Evolutionary conservation across 2,113 vertebrate genomes (phyloP).

Genomic region (Oxyruncus cristatus): DNA sequence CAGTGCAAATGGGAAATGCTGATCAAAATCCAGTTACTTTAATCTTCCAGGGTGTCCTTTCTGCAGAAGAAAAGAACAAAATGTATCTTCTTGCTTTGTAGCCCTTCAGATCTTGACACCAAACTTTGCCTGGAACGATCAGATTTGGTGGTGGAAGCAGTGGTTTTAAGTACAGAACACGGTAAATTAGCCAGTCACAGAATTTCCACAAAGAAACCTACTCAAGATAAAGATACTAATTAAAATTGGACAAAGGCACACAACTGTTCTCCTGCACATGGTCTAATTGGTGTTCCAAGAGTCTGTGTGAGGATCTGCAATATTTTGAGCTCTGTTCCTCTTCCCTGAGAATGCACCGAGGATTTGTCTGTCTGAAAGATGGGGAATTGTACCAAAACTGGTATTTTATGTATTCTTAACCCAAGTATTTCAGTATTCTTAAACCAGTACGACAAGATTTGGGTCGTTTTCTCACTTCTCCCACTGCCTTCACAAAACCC

Average conservation of each 20-base stretch:
- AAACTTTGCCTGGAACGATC: not conserved
- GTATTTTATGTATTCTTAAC: not conserved
- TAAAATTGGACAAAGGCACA: not conserved
- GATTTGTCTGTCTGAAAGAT: not conserved
- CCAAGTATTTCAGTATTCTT: not conserved
- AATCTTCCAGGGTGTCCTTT: conserved; percentile 61
- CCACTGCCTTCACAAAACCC: not conserved
- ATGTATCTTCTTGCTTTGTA: conserved; percentile 4
- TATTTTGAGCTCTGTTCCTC: not conserved
- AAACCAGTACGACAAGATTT: not conserved
- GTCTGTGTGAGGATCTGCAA: not conserved
- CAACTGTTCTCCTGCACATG: not conserved
- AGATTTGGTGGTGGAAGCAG: not conserved
- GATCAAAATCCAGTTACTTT: conserved; percentile 73
- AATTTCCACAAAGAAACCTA: not conserved
- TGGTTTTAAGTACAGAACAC: not conserved
- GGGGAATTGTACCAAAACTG: not conserved
- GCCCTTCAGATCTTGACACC: not conserved
- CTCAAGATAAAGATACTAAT: not conserved
- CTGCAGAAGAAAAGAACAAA: conserved; percentile 50
- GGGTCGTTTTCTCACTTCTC: not conserved
- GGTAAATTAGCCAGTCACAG: not conserved
- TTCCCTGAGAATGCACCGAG: rapidly evolving
- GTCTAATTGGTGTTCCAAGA: not conserved
- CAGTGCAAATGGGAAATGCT: conserved; percentile 69